Base-by-base conservation (phyloP, 2,797 vertebrate species). In the Podarcis lilfordi region DNA sequence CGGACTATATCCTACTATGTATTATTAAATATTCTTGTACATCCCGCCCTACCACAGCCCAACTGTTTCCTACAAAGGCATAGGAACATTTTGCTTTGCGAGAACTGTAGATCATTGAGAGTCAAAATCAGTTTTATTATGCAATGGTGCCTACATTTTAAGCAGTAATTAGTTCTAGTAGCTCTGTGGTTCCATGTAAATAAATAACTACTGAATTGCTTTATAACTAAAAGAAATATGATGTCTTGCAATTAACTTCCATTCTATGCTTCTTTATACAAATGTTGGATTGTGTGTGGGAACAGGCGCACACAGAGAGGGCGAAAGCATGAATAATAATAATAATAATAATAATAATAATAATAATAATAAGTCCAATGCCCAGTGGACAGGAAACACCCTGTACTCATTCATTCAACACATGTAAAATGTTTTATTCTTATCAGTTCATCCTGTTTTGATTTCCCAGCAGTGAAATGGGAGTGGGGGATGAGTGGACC, bases 201-300 rank as follows among this genome's bases (percentile, higher is more conserved):
- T 87, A 94, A 92, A 76, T 91, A 91, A 88, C 75, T 87, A 27
- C 37, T 66, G 83, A 94, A 8, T 4, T n/a, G 8, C 1, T 92
- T 95, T 86, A 86, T 86, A 94, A 89, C 88, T 86, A 82, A 78
- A 89, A 91, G 17, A 40, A 88, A 15, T 85, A 72, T 74, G 9
- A 55, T 91, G 55, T 27, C 77, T 74, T 87, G 35, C 93, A 95
- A 94, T 91, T 90, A 94, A 91, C 4, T 40, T 64, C 45, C 69
- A 91, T 89, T 92, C 13, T 88, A 78, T 32, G 55, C 93, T 94
- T 89, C 82, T 85, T 84, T 80, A 83, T 86, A 84, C 37, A 10
- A 86, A 37, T 90, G 84, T 92, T 91, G 91, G 94, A 88, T 88
- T 77, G 37, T 77, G 2, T 69, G 88, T 19, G 7, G 25, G 25